Evolutionary conservation across 2,888 invertebrate genomes (phyloP), one percentile per base, ranked within the genome.

Genomic region (Pyrrhosoma nymphula): DNA sequence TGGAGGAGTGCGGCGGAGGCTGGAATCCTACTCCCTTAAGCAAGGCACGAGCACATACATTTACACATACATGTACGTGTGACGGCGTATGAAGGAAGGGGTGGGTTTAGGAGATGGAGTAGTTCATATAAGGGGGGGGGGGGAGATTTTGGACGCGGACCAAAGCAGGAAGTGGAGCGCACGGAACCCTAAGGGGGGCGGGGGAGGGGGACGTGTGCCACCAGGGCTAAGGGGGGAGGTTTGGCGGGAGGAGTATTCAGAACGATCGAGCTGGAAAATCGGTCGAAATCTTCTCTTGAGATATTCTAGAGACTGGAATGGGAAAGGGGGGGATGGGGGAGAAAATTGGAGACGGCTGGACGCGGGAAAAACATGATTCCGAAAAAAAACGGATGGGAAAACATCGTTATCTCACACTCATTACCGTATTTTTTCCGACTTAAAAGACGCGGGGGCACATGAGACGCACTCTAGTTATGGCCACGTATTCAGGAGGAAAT

Each of bases 91-190:
- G 16, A 56, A 60, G 60, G 60, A 69, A 69, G 69, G 69, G 69
- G 26, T 8, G 60, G 60, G 60, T 14, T 60, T 14, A 20, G 60
- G 20, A 60, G 60, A 14, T 60, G 4, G 69, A 69, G 26, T 69
- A n/a, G 69, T 26, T 23, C 69, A 26, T 69, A 69, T 69, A 26
- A 60, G 60, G 16, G 69, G 0, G n/a, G 4, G 69, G 26, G 1
- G 56, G 56, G 8, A 82, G 82, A 35, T 82, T 82, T 82, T 82
- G 82, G 82, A 82, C 82, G 30, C 30, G 82, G 30, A 82, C 82
- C 82, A 82, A 82, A 82, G 30, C 82, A 82, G 82, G 82, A 82
- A 82, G 82, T 82, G 35, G 82, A 35, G 82, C 82, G 82, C 30
- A 82, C 35, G 16, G 35, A 35, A 82, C 35, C 12, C 6, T 4